phyloP scores from a whole-genome alignment of 1,140 invertebrate species.

The Caenorhabditis remanei region DNA sequence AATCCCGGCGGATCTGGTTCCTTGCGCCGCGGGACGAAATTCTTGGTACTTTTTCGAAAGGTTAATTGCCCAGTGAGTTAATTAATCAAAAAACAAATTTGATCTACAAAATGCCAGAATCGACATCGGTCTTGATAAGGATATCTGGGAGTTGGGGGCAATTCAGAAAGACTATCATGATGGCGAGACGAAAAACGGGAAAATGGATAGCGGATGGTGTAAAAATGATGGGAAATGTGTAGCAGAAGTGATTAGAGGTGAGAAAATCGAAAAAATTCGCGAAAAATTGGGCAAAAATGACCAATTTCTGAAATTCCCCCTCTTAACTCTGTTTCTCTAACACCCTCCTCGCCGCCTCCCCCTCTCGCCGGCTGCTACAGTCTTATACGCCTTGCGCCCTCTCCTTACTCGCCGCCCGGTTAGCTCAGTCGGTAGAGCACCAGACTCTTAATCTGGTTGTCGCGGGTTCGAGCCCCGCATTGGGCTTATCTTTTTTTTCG shows the following conservation, averaged over 20 bases:
- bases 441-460: conserved; percentile 78
- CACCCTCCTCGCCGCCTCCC: too few relatives aligned
- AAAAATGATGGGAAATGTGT: conserved; percentile 47
- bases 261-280: background rate
- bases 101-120: background rate
- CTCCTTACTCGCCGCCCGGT: conserved; percentile 68
- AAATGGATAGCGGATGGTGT: background rate
- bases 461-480: conserved; percentile 72
- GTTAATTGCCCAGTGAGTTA: background rate
- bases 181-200: background rate
- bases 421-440: conserved; percentile 78
- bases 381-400: background rate
- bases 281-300: too few relatives aligned
- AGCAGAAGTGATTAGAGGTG: conserved; percentile 12
- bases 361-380: too few relatives aligned
- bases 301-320: background rate
- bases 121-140: background rate
- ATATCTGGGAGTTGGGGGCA: background rate
- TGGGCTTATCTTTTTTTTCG: background rate
- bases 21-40: background rate
- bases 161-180: conserved; percentile 11
- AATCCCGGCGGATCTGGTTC: background rate
- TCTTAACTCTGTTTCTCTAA: too few relatives aligned
- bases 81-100: background rate
- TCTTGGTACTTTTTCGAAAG: background rate